Base-by-base conservation (phyloP, 53 echinoderm and acorn worm genomes). In the Echinometra lucunter region DNA sequence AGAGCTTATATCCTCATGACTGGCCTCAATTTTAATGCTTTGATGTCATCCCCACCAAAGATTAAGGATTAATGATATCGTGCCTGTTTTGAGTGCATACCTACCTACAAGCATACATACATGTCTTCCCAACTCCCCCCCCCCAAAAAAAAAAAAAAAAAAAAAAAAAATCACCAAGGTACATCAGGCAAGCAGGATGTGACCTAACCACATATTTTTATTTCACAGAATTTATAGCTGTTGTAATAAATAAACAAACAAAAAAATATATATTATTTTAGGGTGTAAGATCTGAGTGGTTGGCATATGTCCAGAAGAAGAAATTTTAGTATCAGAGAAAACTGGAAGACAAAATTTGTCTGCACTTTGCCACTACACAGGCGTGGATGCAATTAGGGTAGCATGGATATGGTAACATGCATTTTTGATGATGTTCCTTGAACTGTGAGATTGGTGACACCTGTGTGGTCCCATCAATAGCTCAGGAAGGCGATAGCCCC, bases 371-470 rank as follows among this genome's bases (percentile, higher is more conserved):
- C 10, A 30, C 47, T 85, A 47, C 6, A 49, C 85, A 85, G 85
- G 85, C 85, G 28, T 47, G 28, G 85, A 85, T n/a, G 28, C 49
- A 85, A 85, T 85, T 85, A 85, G 27, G 49, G 85, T 45, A 5
- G n/a, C 30, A 28, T 49, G 27, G 27, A 85, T 58, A 91, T n/a
- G 66, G 70, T 66, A 45, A 60, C 83, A 83, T 94, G 94, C 58
- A 94, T 94, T 37, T 94, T 94, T 83, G 83, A 94, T 94, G 85
- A 25, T 94, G 94, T 38, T 4, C 94, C 30, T 2, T 83, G 55
- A 25, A 38, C 42, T 42, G 66, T 94, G 63, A 63, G 94, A 94
- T 94, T 63, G 82, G 27, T 11, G 44, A 83, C 94, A 82, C 94
- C 82, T 81, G 63, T 94, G 66, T 63, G 27, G 60, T 58, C 67